Base-by-base conservation (phyloP, 2,113 vertebrate genomes). In the Oenanthe melanoleuca region DNA sequence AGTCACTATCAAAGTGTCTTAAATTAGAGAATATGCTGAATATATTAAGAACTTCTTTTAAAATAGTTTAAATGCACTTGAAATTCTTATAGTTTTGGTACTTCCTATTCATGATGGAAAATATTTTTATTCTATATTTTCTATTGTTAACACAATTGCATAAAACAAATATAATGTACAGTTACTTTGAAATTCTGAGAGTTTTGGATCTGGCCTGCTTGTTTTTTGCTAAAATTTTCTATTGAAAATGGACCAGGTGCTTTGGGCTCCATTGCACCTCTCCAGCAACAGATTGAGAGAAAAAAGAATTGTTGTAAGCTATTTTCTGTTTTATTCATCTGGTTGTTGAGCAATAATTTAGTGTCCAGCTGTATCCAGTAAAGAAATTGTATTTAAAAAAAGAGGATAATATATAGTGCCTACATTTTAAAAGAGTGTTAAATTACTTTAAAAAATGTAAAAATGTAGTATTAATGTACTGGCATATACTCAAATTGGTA, bases 361-460 rank as follows among this genome's bases (percentile, higher is more conserved):
- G 45, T 87, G 69, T 81, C 86, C 90, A 94, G 49, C 28, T 95
- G 86, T 67, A 79, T 71, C 29, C 24, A 75, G 42, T 44, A 93
- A 86, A 93, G 15, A 95, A 88, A 47, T 57, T 14, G 3, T 47
- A 80, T 86, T 74, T 24, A 88, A 88, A 81, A 81, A 9, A 52
- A 28, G 15, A 49, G 11, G 12, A 31, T 64, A 66, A 86, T 73
- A 84, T 91, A 64, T 44, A 66, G 22, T 3, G 1, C 8, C 24
- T 18, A 1, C 17, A 59, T 77, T 61, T 94, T 94, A 66, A 81
- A 59, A 86, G 74, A 91, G 44, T 80, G 9, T 40, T 72, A 86
- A 93, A 79, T 66, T 34, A 63, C 69, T 90, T 94, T 70, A 29
- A 86, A 96, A 92, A 83, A 72, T 28, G 16, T 60, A 86, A 96